Evolutionary conservation across 2,797 vertebrate species (phyloP), one percentile per base, ranked within the genome.

Genomic region (Alouatta caraya): DNA sequence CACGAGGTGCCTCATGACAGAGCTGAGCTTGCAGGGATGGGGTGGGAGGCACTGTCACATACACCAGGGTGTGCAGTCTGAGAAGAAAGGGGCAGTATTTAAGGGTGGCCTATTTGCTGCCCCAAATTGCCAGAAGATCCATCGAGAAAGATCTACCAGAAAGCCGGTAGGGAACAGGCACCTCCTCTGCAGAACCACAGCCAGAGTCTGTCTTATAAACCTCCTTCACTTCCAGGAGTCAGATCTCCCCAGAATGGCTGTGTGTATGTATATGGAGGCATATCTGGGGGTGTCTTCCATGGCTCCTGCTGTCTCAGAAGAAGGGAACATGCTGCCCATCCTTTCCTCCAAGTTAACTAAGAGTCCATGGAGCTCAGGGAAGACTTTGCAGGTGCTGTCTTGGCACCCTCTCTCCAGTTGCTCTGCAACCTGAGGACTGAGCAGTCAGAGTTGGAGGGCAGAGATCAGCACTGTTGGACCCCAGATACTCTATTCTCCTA

Each of bases 71-170:
- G 61, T 80, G 64, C 14, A 91, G 78, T 48, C 67, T 42, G 59
- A 93, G 89, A 78, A 70, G 14, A 55, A 93, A 91, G 92, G 76
- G 64, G 55, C 90, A 83, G 5, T 50, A 12, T 95, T 89, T 79
- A 52, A 85, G 94, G 67, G 22, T 52, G 67, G 86, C 28, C 91
- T 61, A 30, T n/a, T 26, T 37, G 52, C 84, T 90, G 82, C 64
- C 90, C 95, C 76, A 67, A 67, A 11, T 48, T 84, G 33, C 59
- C 70, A 82, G 83, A 88, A 96, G 55, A 90, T 90, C 88, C 94
- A n/a, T 21, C 85, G 42, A 67, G 92, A 67, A 67, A 67, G 61
- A n/a, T n/a, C 61, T n/a, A 67, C 61, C 33, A 73, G 96, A 64
- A 97, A 97, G 86, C 88, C 48, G 80, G 80, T 28, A 44, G 94